Conservation (phyloP, 2,797 vertebrate genomes). For the Amphiprion clarkii region DNA sequence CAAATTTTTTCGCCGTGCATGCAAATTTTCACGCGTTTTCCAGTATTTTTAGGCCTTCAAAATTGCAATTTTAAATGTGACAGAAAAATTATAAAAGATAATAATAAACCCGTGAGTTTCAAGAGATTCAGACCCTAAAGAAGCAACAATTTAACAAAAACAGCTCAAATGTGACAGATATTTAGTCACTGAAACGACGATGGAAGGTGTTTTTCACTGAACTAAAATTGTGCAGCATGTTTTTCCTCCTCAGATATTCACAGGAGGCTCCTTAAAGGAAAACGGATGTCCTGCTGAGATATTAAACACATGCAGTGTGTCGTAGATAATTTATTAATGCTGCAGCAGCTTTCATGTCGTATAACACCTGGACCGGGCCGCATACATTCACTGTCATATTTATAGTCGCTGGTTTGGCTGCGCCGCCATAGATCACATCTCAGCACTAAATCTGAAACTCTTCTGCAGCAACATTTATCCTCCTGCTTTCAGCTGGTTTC, state of each 20-base stretch:
- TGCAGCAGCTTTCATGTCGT: background rate
- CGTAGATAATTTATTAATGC: background rate
- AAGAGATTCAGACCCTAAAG: too few species aligned
- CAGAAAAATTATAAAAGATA: too few species aligned
- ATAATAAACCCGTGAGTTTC: too few species aligned
- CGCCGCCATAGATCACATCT: background rate
- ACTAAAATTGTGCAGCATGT: background rate
- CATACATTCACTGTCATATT: slow-evolving; percentile 16
- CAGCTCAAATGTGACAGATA: too few species aligned
- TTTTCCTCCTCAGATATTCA: slow-evolving; percentile 4
- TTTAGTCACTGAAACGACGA: too few species aligned
- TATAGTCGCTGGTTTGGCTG: slow-evolving; percentile 8
- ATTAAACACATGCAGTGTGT: background rate
- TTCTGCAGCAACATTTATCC: slow-evolving; percentile 7
- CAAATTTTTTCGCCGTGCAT: too few species aligned
- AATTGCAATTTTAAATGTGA: too few species aligned
- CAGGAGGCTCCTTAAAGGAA: background rate
- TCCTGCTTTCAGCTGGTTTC: background rate
- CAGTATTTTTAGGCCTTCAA: too few species aligned
- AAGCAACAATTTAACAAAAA: too few species aligned
- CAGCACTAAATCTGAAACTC: slow-evolving; percentile 3
- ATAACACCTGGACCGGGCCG: background rate
- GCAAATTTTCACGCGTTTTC: too few species aligned
- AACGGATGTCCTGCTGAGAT: background rate
- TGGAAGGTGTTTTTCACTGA: too few species aligned